Evolutionary conservation across 2,113 vertebrate species (phyloP), one percentile per base, ranked within the genome.

Genomic region (Ameiurus melas): DNA sequence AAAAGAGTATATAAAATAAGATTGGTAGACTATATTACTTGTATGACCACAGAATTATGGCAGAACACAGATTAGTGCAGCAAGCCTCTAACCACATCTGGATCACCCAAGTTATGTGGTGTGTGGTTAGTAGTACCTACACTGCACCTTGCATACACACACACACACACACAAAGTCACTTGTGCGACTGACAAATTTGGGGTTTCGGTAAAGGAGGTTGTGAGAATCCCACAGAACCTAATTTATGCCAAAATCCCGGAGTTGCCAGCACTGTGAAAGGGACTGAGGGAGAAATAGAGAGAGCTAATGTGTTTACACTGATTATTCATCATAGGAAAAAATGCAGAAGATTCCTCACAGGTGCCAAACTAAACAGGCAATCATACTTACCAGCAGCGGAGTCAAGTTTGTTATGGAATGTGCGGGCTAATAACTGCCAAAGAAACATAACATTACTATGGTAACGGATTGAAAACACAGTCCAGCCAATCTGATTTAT

Each of bases 111-210:
- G 53, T 51, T 57, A 68, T 87, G 77, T 73, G 87, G 75, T 58
- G 87, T 89, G 88, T 84, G 89, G 92, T 91, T 93, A 94, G 60
- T 87, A 89, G 86, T 90, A 94, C 94, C 93, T 94, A 92, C 88
- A 78, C 91, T 90, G 90, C 93, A 95, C 94, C 95, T 95, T 93
- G 89, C 85, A 92, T 87, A 39, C 89, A 94, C 93, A 68, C 92
- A 55, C 94, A 94, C 91, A 91, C 93, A 71, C 94, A 94, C 93
- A n/a, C 89, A 94, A 92, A 68, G 89, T 91, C 2, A 92, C 92
- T 93, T 75, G 60, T 90, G 89, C 83, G 92, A 91, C 92, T 93
- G 93, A 94, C 94, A 96, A 95, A 94, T 95, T 94, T 92, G 91
- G 86, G 92, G 93, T 92, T 95, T 95, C 91, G 91, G 92, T 33